phyloP scores from a whole-genome alignment of 1,140 invertebrate species.

The Drosophila bifasciata region DNA sequence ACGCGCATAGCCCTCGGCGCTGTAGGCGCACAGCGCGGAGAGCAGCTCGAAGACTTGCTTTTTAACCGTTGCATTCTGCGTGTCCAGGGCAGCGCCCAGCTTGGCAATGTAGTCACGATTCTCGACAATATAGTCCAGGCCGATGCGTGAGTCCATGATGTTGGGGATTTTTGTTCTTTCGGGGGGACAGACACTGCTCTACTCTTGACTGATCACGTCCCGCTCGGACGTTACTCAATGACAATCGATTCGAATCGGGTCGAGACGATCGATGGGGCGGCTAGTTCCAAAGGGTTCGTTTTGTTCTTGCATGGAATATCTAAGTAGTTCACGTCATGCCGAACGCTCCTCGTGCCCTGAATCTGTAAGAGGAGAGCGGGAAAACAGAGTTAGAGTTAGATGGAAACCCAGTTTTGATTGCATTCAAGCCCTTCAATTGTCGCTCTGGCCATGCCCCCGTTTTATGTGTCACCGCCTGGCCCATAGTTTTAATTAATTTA shows the following conservation, averaged over 20 bases:
- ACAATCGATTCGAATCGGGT: constrained; percentile 35
- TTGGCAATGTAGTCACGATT: constrained; percentile 96
- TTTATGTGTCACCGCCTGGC: constrained; percentile 43
- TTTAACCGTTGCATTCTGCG: constrained; percentile 93
- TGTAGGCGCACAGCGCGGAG: constrained; percentile 95
- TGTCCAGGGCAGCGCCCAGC: constrained; percentile 94
- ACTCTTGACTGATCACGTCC: constrained; percentile 40
- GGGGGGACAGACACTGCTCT: not conserved
- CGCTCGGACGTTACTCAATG: constrained; percentile 1
- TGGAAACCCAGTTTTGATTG: constrained; percentile 48
- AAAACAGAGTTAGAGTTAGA: constrained; percentile 40
- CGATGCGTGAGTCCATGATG: constrained; percentile 93
- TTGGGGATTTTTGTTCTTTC: constrained; percentile 14
- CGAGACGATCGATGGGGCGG: constrained; percentile 60
- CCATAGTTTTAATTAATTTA: constrained; percentile 72
- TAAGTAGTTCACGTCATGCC: constrained; percentile 72
- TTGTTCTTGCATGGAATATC: constrained; percentile 60
- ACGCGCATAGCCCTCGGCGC: constrained; percentile 91
- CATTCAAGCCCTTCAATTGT: constrained; percentile 60
- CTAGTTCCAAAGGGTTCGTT: constrained; percentile 49
- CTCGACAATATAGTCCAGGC: constrained; percentile 96
- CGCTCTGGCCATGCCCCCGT: constrained; percentile 42
- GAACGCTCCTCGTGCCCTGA: constrained; percentile 61
- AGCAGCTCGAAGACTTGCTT: constrained; percentile 96
- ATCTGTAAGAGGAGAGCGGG: constrained; percentile 52